A percentile compares a stretch with the other conserved stretches of the same genome.
phyloP scores from a whole-genome alignment of 2,888 invertebrate species.

The Thymelicus lineola region DNA sequence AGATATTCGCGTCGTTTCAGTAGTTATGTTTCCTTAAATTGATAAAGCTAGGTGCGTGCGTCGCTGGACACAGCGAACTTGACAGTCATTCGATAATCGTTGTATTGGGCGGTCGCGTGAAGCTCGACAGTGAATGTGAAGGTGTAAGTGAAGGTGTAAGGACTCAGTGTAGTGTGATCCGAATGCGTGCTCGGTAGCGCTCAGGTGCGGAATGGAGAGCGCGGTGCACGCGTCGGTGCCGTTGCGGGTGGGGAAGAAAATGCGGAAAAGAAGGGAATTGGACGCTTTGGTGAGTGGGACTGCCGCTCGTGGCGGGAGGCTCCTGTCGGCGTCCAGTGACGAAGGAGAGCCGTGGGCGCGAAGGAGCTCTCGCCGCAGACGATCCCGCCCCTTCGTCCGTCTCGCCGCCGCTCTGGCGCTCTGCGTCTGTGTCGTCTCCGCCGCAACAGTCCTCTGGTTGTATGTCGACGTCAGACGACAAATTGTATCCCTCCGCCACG shows the following conservation, averaged over 20 bases:
- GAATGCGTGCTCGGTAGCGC: constrained; percentile 75
- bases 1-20: constrained; percentile 9
- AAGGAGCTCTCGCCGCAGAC: constrained; percentile 64
- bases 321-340: constrained; percentile 86
- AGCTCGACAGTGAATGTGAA: constrained; percentile 53
- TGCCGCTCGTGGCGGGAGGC: constrained; percentile 79
- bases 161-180: constrained; percentile 49
- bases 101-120: constrained; percentile 58
- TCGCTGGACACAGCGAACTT: constrained; percentile 43
- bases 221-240: constrained; percentile 86
- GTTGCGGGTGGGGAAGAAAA: constrained; percentile 89
- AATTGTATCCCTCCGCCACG: constrained; percentile 86
- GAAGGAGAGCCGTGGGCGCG: constrained; percentile 84
- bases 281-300: constrained; percentile 88
- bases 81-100: constrained; percentile 61
- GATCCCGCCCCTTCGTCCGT: constrained; percentile 82
- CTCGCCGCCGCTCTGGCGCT: constrained; percentile 86
- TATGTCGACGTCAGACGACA: constrained; percentile 88
- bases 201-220: constrained; percentile 71
- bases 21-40: constrained; percentile 27
- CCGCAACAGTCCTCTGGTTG: constrained; percentile 88
- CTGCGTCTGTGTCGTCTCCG: constrained; percentile 87
- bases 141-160: constrained; percentile 19
- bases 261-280: constrained; percentile 90
- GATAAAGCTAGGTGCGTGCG: constrained; percentile 25